Evolutionary conservation across 2,797 vertebrate species (phyloP).

Genomic region (Pangasius mekongensis): DNA sequence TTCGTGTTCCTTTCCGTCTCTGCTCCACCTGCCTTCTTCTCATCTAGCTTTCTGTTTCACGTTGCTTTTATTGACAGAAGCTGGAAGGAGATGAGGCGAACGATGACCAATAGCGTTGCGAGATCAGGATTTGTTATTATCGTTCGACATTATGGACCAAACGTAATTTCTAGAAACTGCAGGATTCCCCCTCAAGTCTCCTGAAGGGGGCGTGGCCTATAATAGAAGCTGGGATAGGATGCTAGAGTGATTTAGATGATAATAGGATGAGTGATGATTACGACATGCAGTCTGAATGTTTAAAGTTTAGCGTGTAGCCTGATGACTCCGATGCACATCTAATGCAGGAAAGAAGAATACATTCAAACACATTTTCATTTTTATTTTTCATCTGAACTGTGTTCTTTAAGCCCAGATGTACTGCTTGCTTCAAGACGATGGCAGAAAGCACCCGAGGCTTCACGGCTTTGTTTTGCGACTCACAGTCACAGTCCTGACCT

Average conservation of each 20-base stretch:
- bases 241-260: neutral
- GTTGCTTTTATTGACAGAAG: neutral
- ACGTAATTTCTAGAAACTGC: neutral
- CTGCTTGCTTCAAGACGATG: conserved; percentile 50
- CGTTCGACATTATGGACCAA: neutral
- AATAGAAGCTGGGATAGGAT: neutral
- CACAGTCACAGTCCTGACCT: conserved; percentile 64
- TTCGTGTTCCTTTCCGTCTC: neutral
- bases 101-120: neutral
- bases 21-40: neutral
- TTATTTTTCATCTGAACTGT: conserved; percentile 44
- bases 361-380: neutral
- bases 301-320: neutral
- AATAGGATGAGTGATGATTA: neutral
- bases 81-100: neutral
- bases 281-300: neutral
- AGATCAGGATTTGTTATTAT: neutral
- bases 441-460: conserved; percentile 50
- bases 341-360: neutral
- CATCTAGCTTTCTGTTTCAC: neutral
- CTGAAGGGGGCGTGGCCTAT: neutral
- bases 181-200: neutral
- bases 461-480: conserved; percentile 63
- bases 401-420: conserved; percentile 62
- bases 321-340: neutral